Evolutionary conservation across 2,888 invertebrate genomes (phyloP).

Genomic region (Rapana venosa): DNA sequence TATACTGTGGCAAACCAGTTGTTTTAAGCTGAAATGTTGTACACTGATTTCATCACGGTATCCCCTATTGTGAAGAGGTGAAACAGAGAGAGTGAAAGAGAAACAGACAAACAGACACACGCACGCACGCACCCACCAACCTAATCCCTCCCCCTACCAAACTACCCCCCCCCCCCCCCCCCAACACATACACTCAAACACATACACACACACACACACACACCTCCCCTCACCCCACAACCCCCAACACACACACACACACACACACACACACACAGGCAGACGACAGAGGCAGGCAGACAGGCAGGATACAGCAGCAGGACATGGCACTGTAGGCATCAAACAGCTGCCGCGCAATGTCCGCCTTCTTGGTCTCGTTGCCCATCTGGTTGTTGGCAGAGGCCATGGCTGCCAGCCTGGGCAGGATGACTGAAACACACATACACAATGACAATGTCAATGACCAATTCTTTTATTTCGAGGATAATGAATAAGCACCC

Average conservation of each 20-base stretch:
- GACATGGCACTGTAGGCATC: slow-evolving; percentile 83
- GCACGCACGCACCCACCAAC: no score
- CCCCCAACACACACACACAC: neutral
- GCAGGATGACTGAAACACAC: slow-evolving; percentile 82
- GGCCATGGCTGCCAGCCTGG: slow-evolving; percentile 82
- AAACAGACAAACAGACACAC: neutral
- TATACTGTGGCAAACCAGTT: no score
- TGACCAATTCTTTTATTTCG: no score
- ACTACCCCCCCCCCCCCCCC: no score
- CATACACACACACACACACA: neutral
- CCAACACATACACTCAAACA: no score
- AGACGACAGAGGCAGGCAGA: no score
- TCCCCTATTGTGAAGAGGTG: neutral
- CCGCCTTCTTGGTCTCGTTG: slow-evolving; percentile 81
- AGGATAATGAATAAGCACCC: no score
- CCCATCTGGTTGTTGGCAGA: slow-evolving; percentile 81
- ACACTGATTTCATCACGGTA: no score
- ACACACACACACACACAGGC: neutral
- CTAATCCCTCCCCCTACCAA: no score
- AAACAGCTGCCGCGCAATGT: slow-evolving; percentile 83
- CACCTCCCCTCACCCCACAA: neutral
- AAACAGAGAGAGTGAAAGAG: neutral
- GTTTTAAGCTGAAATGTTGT: no score
- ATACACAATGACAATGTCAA: no score
- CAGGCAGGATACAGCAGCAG: slow-evolving; percentile 79